Base-by-base conservation (phyloP, 2,888 invertebrate genomes). In the Leptinotarsa juncta region DNA sequence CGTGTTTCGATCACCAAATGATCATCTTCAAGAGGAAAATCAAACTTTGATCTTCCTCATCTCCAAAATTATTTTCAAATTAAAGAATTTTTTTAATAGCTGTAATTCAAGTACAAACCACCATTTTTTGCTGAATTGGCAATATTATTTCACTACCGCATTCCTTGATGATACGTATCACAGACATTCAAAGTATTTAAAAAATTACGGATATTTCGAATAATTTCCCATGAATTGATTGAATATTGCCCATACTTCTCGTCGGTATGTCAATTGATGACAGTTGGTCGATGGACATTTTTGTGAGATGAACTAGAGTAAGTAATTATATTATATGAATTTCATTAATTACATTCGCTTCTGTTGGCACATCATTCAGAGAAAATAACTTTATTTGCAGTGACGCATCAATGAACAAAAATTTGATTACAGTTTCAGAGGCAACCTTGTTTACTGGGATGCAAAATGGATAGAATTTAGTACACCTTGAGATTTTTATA, bases 341-440 rank as follows among this genome's bases (percentile, higher is more conserved):
- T 18, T 57, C 23, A 57, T 15, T 57, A 26, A 57, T 4, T 15
- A 23, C 12, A 14, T 20, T 57, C n/a, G 23, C 15, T 20, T 57
- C 14, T 57, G 57, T 57, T 16, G 57, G 57, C 57, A 57, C 14
- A 15, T 14, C 20, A 23, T 23, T 23, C 15, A 57, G 14, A 23
- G 20, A 57, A 57, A 20, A 57, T 57, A 23, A 20, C 57, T 57
- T n/a, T 12, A 57, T 57, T 57, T 23, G 23, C 26, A 57, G 57
- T 57, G 23, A 20, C 57, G 57, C 18, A n/a, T 53, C 12, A 18
- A 1, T 18, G 18, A 18, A 7, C 7, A 16, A 0, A 10, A 53
- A 53, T n/a, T 16, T 16, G 16, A 18, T 53, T 53, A 5, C 18
- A 18, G 18, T 53, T 53, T 53, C 18, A 12, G 10, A 3, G 53